Evolutionary conservation across 2,113 vertebrate genomes (phyloP).

Genomic region (Ovibos moschatus): DNA sequence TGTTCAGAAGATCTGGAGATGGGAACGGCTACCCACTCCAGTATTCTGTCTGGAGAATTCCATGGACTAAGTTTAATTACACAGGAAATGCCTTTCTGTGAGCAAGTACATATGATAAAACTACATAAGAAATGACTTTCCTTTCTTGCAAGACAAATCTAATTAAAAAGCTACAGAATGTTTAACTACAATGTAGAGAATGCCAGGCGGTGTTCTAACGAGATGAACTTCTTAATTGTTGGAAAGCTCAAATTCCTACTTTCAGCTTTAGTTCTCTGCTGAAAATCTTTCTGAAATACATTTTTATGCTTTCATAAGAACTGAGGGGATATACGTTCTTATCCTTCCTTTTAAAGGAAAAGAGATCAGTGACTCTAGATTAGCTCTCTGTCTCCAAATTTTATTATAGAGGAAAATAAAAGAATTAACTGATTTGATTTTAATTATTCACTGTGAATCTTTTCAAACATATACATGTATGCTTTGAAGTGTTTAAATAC

Average conservation of each 20-base stretch:
- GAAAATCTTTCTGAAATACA: background rate
- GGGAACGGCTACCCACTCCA: background rate
- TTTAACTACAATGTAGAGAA: background rate
- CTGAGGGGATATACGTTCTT: background rate
- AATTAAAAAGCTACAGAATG: background rate
- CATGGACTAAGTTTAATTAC: background rate
- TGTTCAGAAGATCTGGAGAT: background rate
- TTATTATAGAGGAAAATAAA: background rate
- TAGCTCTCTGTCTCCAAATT: background rate
- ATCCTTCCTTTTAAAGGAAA: background rate
- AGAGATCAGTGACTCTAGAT: background rate
- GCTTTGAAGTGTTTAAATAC: background rate
- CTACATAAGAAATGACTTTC: background rate
- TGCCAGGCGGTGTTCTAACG: background rate
- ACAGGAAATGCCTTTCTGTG: background rate
- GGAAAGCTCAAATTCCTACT: background rate
- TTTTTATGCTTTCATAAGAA: background rate
- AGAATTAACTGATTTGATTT: background rate
- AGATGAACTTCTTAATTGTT: background rate
- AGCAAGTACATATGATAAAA: background rate
- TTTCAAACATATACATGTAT: background rate
- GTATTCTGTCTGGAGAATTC: background rate
- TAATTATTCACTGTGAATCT: background rate
- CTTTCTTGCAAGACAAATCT: background rate
- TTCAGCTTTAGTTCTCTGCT: background rate